These are phyloP conservation scores for Marcusenius ussheri DNA, from an alignment of 2,113 vertebrate genomes.

Conservation along the genomic window DNA sequence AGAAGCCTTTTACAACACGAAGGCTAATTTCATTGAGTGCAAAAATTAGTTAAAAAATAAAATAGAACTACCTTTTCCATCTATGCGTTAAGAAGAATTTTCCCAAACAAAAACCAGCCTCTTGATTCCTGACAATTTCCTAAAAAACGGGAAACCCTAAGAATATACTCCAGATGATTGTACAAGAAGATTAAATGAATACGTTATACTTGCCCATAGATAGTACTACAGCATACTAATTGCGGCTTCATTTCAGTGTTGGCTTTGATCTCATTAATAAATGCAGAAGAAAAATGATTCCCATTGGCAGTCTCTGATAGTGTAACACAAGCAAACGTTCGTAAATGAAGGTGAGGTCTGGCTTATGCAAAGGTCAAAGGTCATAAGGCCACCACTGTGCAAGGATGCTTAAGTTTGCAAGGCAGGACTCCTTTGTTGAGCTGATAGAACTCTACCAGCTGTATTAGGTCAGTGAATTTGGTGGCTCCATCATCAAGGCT, in stretches of 20 bases:
- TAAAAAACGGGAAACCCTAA: slow-evolving; percentile 55
- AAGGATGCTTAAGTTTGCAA: slow-evolving; percentile 96
- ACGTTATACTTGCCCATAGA: neutral
- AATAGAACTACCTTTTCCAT: slow-evolving; percentile 54
- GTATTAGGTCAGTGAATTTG: slow-evolving; percentile 97
- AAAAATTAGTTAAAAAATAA: slow-evolving; percentile 57
- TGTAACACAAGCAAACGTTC: neutral
- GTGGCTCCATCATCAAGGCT: slow-evolving; percentile 94
- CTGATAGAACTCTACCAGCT: slow-evolving; percentile 98
- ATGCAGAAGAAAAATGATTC: slow-evolving; percentile 3
- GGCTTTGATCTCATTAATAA: slow-evolving; percentile 6
- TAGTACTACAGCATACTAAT: neutral
- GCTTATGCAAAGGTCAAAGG: slow-evolving; percentile 39
- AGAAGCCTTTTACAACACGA: neutral
- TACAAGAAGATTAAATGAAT: slow-evolving; percentile 18
- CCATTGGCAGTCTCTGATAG: neutral
- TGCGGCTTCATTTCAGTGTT: neutral
- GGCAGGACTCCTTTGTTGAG: slow-evolving; percentile 96
- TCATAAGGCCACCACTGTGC: slow-evolving; percentile 97
- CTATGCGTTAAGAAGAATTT: slow-evolving; percentile 68
- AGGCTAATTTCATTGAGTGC: slow-evolving; percentile 47
- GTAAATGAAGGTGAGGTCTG: slow-evolving; percentile 29
- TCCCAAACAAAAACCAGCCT: slow-evolving; percentile 49
- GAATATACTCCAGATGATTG: slow-evolving; percentile 50
- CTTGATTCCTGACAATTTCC: slow-evolving; percentile 48